Evolutionary conservation across 2,113 vertebrate species (phyloP).

Genomic region (Oxyruncus cristatus): DNA sequence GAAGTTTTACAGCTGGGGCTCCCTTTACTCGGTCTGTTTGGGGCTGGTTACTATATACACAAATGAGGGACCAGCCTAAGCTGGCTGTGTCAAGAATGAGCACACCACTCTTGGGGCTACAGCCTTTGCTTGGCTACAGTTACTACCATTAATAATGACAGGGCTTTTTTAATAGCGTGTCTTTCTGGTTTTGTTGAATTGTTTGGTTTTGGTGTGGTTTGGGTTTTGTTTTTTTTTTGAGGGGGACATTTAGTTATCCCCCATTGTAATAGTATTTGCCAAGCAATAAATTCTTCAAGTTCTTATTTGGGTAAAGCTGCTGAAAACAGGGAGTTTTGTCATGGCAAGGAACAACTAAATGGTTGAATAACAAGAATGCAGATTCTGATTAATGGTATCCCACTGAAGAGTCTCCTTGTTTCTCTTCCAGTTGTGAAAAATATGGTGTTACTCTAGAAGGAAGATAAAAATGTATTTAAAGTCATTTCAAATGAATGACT

Average conservation of each 20-base stretch:
- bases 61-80: neutral
- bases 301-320: neutral
- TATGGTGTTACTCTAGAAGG: neutral
- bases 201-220: neutral
- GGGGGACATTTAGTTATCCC: neutral
- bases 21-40: neutral
- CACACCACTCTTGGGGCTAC: neutral
- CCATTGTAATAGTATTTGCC: neutral
- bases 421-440: neutral
- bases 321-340: neutral
- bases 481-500: neutral
- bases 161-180: neutral
- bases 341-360: neutral
- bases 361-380: neutral
- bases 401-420: neutral
- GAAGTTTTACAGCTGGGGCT: neutral
- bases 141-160: neutral
- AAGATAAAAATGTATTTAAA: neutral
- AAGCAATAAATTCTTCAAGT: neutral
- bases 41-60: neutral
- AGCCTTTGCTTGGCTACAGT: neutral
- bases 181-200: neutral
- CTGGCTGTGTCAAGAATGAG: neutral
- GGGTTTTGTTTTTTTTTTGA: accelerated
- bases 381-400: neutral